These are phyloP conservation scores for Hoplias malabaricus DNA, from an alignment of 2,113 vertebrate species.

Conservation along the genomic window DNA sequence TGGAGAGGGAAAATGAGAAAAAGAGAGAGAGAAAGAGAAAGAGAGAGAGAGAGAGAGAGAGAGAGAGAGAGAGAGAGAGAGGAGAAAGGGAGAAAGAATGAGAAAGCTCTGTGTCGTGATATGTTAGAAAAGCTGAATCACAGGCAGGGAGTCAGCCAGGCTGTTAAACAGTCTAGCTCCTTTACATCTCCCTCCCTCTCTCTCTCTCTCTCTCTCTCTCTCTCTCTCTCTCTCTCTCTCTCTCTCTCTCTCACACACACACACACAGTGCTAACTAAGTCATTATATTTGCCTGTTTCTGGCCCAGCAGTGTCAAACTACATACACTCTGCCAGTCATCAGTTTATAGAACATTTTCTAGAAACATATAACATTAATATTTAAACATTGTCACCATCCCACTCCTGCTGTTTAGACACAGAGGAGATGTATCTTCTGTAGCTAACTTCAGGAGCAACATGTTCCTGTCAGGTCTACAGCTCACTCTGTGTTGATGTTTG, in stretches of 20 bases:
- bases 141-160: conserved; percentile 18
- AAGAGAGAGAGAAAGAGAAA: background rate
- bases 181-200: too few species aligned
- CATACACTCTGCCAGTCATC: background rate
- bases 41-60: background rate
- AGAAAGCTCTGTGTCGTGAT: conserved; percentile 30
- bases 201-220: background rate
- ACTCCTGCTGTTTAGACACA: background rate
- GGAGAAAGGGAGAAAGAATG: background rate
- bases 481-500: conserved; percentile 25
- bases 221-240: background rate
- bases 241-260: background rate
- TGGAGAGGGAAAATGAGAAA: background rate
- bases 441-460: conserved; percentile 21
- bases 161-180: conserved; percentile 20
- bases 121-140: conserved; percentile 47
- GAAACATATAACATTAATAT: background rate
- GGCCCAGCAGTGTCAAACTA: background rate
- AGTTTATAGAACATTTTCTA: background rate
- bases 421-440: background rate
- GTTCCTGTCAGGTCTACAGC: conserved; percentile 37
- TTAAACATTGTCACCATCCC: background rate
- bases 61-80: background rate
- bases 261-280: background rate
- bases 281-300: background rate